These are phyloP conservation scores for Poeciliopsis infans DNA, from an alignment of 2,797 vertebrate species.

Conservation along the genomic window DNA sequence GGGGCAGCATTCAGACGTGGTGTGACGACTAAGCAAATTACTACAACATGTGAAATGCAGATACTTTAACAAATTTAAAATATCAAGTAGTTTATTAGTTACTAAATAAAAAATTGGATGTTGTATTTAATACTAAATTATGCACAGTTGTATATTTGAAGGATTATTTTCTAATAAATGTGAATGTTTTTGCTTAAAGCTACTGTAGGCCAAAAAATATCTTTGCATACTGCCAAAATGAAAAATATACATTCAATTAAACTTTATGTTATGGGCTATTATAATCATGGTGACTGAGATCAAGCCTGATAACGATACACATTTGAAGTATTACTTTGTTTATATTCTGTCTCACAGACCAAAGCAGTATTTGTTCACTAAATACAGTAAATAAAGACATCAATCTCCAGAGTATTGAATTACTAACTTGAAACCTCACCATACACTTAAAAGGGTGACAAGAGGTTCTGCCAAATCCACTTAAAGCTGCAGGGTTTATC, in stretches of 20 bases:
- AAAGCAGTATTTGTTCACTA: not conserved
- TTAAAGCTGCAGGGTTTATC: conserved; percentile 32
- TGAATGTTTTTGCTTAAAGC: not conserved
- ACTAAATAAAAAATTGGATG: not conserved
- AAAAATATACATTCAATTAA: not conserved
- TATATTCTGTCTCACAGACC: conserved; percentile 6
- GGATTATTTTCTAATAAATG: not conserved
- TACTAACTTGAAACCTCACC: not conserved
- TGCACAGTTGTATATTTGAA: not conserved
- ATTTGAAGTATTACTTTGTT: conserved; percentile 22
- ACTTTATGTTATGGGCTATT: not conserved
- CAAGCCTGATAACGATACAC: not conserved
- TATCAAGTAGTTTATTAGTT: not conserved
- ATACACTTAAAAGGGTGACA: not conserved
- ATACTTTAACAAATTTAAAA: not conserved
- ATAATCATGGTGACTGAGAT: not conserved
- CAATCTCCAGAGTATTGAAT: not conserved
- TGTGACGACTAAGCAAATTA: not conserved
- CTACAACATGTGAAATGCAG: not conserved
- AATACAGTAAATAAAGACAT: not conserved
- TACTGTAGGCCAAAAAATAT: not conserved
- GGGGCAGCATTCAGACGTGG: not conserved
- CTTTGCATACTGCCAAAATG: not conserved
- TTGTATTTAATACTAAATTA: not conserved
- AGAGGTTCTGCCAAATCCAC: conserved; percentile 37